Percentiles rank a stretch among this genome's conserved stretches.
Evolutionary conservation across 1,140 invertebrate genomes (phyloP).

Genomic region (Orussus abietinus): DNA sequence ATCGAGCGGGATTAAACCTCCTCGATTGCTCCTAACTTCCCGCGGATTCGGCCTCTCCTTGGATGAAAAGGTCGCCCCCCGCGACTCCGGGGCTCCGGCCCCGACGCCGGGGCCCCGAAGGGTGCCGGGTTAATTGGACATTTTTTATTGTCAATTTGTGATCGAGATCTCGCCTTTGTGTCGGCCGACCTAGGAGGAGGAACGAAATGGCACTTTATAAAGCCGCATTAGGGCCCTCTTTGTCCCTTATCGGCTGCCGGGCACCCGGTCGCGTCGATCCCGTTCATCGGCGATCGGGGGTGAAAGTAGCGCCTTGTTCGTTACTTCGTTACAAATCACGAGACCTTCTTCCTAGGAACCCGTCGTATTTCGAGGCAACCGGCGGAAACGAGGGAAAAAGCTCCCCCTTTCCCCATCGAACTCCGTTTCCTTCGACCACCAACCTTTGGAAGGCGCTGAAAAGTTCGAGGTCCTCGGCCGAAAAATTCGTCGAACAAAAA

Average conservation of each 20-base stretch:
- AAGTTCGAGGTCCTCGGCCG: no score
- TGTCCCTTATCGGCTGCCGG: slow-evolving; percentile 41
- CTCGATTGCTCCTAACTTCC: slow-evolving; percentile 51
- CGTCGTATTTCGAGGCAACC: no score
- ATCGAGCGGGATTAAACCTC: slow-evolving; percentile 52
- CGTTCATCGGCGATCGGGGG: no score
- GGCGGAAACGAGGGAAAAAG: no score
- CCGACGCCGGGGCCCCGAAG: slow-evolving; percentile 8
- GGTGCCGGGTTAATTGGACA: slow-evolving; percentile 47
- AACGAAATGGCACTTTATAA: slow-evolving; percentile 30
- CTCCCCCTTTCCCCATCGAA: no score
- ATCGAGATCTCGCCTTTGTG: slow-evolving; percentile 49
- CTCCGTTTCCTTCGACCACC: no score
- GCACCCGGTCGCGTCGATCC: no score
- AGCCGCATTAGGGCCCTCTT: slow-evolving; percentile 36
- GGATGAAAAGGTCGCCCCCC: slow-evolving; percentile 39
- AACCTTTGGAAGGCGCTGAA: no score
- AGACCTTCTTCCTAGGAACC: no score
- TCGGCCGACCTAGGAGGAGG: slow-evolving; percentile 13
- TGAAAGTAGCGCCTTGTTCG: no score
- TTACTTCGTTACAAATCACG: no score
- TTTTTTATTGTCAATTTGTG: slow-evolving; percentile 54
- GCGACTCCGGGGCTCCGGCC: slow-evolving; percentile 18
- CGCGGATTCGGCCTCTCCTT: slow-evolving; percentile 30
- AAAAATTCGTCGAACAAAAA: neutral